Conservation (phyloP, 2,888 invertebrate genomes). For the Glaucopsyche alexis region DNA sequence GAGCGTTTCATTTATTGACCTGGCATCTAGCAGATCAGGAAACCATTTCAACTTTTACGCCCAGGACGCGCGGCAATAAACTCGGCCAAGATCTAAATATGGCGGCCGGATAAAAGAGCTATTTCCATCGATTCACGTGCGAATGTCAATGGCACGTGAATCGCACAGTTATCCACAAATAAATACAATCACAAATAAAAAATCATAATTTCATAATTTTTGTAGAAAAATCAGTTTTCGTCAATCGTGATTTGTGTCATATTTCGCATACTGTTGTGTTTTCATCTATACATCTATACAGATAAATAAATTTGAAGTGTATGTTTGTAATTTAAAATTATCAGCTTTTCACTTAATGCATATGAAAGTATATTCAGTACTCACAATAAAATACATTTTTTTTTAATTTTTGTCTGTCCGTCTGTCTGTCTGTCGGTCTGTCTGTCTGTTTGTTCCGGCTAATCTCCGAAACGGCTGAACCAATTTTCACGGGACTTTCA, state of each 20-base stretch:
- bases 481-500: too few relatives aligned
- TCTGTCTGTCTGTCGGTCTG: too few relatives aligned
- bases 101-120: conserved; percentile 40
- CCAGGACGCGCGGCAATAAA: conserved; percentile 5
- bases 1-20: neutral
- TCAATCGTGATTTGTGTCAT: neutral
- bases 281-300: too few relatives aligned
- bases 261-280: neutral
- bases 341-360: too few relatives aligned
- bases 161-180: conserved; percentile 31
- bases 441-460: too few relatives aligned
- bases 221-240: neutral
- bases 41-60: neutral
- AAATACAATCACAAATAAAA: neutral
- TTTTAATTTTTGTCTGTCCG: too few relatives aligned
- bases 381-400: too few relatives aligned
- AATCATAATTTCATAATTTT: neutral
- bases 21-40: neutral
- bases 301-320: too few relatives aligned
- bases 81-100: neutral
- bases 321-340: too few relatives aligned
- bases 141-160: conserved; percentile 73
- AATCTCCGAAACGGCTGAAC: too few relatives aligned
- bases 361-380: too few relatives aligned
- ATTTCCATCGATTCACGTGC: conserved; percentile 55